A percentile compares a stretch with the other conserved stretches of the same genome.
Evolutionary conservation across 2,888 invertebrate genomes (phyloP).

Genomic region (Agrotis clavis): DNA sequence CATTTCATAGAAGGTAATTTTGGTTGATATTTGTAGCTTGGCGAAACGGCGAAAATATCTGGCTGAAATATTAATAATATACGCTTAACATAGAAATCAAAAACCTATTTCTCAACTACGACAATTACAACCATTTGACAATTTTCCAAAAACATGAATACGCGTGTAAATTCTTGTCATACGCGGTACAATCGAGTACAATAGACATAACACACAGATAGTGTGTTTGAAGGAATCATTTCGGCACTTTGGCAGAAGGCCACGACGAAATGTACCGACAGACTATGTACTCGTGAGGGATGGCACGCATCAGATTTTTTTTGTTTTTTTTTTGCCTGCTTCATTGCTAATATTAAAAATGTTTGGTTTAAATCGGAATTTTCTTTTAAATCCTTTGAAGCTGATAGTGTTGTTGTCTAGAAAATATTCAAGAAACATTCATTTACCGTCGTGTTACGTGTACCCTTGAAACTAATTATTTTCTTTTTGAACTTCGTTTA

Average conservation of each 20-base stretch:
- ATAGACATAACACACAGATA: constrained; percentile 54
- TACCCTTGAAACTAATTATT: too few relatives aligned
- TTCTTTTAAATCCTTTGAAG: too few relatives aligned
- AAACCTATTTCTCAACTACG: constrained; percentile 4
- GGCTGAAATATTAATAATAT: neutral
- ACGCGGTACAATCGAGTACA: constrained; percentile 49
- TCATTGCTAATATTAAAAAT: too few relatives aligned
- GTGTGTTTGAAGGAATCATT: constrained; percentile 67
- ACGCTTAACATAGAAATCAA: neutral
- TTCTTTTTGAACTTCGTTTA: too few relatives aligned
- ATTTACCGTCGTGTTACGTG: too few relatives aligned
- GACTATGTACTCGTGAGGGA: constrained; percentile 24
- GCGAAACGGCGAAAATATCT: neutral
- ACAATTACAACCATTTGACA: constrained; percentile 38
- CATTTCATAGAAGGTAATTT: neutral
- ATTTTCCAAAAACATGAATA: constrained; percentile 42
- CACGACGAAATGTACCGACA: constrained; percentile 54
- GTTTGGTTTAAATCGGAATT: too few relatives aligned
- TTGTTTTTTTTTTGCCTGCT: too few relatives aligned
- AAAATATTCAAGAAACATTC: too few relatives aligned
- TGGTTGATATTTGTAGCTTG: neutral
- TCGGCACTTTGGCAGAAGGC: constrained; percentile 66
- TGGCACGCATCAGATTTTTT: neutral
- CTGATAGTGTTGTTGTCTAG: too few relatives aligned
- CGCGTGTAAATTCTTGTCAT: constrained; percentile 26